Evolutionary conservation across 2,113 vertebrate species (phyloP), one percentile per base, ranked within the genome.

Genomic region (Spermophilus dauricus): DNA sequence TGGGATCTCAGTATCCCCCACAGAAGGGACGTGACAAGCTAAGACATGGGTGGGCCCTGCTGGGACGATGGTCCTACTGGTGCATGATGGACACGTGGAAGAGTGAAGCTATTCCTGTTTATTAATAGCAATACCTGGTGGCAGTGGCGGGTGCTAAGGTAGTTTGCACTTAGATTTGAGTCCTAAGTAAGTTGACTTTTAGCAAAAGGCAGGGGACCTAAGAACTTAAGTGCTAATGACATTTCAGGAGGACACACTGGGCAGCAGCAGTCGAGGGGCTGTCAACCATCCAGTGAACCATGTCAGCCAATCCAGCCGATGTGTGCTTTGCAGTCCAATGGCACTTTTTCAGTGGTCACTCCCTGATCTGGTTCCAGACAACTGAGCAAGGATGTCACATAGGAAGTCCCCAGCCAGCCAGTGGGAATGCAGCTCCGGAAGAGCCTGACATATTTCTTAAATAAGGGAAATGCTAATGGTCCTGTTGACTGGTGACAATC

Each of bases 361-460:
- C 76, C 67, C 45, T 28, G 26, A 37, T 83, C 61, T 69, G 86
- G 84, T 80, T 89, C 85, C 85, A 96, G 84, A 84, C 42, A 75
- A 14, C 72, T 28, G 82, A 80, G 63, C 80, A 32, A 77, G 26
- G 84, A 51, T 75, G 89, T 80, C 63, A 45, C 51, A 8, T 3
- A 13, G 13, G 61, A 58, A 63, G 63, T 16, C n/a, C 16, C 22
- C 56, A 3, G 48, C 61, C 14, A 9, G 32, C 58, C 39, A 30
- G 6, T n/a, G 0, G 12, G 20, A n/a, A 7, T 2, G 42, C 53
- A 13, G 37, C 32, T 16, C 22, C 39, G 42, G 32, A 48, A 58
- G 51, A 0, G 1, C n/a, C 45, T 6, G 28, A 28, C 39, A 20
- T 56, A 39, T 77, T 83, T 94, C 84, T 94, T 53, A 92, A 76